Evolutionary conservation across 1,140 invertebrate species (phyloP).

Genomic region (Druon quercuslanigerum): DNA sequence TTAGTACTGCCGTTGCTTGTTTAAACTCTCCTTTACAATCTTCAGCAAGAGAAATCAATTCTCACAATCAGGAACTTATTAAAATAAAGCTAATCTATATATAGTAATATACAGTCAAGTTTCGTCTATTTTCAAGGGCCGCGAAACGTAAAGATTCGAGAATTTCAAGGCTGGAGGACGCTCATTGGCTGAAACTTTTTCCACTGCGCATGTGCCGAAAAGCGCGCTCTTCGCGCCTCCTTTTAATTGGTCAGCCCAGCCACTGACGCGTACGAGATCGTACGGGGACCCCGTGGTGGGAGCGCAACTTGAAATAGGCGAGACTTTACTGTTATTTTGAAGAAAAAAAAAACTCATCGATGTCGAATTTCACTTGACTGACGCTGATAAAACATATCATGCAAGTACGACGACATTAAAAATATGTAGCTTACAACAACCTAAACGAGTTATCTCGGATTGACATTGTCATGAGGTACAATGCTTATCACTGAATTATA

Average conservation of each 20-base stretch:
- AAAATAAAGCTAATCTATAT: conserved; percentile 6
- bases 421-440: background rate
- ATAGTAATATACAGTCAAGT: background rate
- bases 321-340: background rate
- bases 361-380: background rate
- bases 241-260: too few relatives aligned
- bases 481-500: background rate
- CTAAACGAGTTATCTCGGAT: background rate
- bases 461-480: conserved; percentile 1
- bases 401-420: background rate
- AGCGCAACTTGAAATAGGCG: too few relatives aligned
- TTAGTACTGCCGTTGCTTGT: background rate
- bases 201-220: too few relatives aligned
- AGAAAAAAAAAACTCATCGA: conserved; percentile 18
- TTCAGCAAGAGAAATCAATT: background rate
- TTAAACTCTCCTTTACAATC: background rate
- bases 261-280: too few relatives aligned
- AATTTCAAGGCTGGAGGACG: too few relatives aligned
- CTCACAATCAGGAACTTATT: background rate
- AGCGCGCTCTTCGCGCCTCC: too few relatives aligned
- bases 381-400: conserved; percentile 6
- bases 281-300: too few relatives aligned
- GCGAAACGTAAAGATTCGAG: too few relatives aligned
- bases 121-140: too few relatives aligned
- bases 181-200: too few relatives aligned